Percentiles rank a stretch among this genome's conserved stretches.
These are phyloP conservation scores for Alloplasta piceator DNA, from an alignment of 2,888 invertebrate genomes.

Conservation along the genomic window DNA sequence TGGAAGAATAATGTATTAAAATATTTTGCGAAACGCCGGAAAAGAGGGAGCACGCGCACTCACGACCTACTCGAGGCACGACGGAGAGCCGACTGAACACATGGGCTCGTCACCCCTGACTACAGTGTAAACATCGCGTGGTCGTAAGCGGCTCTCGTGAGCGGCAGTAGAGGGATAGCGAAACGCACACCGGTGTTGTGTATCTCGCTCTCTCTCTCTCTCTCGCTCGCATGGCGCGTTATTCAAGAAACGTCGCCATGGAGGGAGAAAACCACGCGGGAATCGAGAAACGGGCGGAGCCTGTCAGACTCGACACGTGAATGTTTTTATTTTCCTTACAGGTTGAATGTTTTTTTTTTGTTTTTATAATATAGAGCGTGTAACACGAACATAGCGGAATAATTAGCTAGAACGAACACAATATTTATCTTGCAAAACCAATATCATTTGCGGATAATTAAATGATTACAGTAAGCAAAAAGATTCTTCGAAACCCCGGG, in stretches of 20 bases:
- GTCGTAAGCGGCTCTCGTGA: constrained; percentile 53
- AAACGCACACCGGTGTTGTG: constrained; percentile 25
- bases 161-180: constrained; percentile 29
- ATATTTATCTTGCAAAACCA: too few relatives aligned
- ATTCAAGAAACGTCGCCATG: background rate
- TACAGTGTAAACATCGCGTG: constrained; percentile 79
- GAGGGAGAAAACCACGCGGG: constrained; percentile 17
- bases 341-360: background rate
- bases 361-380: too few relatives aligned
- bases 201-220: too few relatives aligned
- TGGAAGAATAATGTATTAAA: background rate
- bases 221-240: constrained; percentile 14
- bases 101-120: constrained; percentile 77
- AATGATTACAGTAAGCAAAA: too few relatives aligned
- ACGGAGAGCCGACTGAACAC: constrained; percentile 80
- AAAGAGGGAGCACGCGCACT: constrained; percentile 49
- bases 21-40: background rate
- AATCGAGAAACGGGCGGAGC: constrained; percentile 25
- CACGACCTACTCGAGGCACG: constrained; percentile 72
- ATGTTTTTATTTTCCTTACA: constrained; percentile 1
- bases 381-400: too few relatives aligned
- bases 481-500: too few relatives aligned
- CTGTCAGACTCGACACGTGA: constrained; percentile 32
- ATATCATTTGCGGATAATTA: too few relatives aligned
- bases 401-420: too few relatives aligned